A percentile compares a stretch with the other conserved stretches of the same genome.
Evolutionary conservation across 2,797 vertebrate genomes (phyloP).

Genomic region (Gymnothorax reevesii): DNA sequence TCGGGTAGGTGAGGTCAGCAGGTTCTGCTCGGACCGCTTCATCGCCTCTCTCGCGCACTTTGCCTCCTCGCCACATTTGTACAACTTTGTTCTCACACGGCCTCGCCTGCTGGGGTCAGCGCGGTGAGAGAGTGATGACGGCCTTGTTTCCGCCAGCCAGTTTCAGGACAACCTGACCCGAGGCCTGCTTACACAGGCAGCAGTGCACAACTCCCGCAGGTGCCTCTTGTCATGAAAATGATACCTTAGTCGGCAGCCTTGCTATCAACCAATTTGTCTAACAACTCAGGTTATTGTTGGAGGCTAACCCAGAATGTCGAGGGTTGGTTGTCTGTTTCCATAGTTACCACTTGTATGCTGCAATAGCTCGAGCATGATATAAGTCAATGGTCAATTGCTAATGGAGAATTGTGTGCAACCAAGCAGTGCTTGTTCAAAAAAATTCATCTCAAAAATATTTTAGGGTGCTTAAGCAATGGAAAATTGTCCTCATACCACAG

Average conservation of each 20-base stretch:
- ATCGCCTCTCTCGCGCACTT: background rate
- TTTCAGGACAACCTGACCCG: background rate
- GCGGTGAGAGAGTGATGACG: background rate
- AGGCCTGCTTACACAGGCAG: background rate
- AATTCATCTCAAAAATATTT: background rate
- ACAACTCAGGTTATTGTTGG: background rate
- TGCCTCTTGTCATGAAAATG: background rate
- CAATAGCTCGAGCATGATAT: conserved; percentile 10
- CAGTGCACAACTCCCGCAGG: background rate
- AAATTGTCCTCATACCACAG: background rate
- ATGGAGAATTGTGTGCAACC: background rate
- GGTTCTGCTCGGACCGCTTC: background rate
- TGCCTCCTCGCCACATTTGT: conserved; percentile 36
- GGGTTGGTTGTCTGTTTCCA: conserved; percentile 28
- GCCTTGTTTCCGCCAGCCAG: background rate
- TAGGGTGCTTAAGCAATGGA: background rate
- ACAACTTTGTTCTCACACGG: background rate
- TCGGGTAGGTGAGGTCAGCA: conserved; percentile 23
- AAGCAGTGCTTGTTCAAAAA: background rate
- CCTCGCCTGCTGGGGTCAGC: background rate
- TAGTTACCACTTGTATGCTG: conserved; percentile 33
- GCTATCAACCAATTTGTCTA: background rate
- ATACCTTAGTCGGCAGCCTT: background rate
- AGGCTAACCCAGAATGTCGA: background rate
- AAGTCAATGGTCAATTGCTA: conserved; percentile 9